Evolutionary conservation across 2,113 vertebrate species (phyloP).

Genomic region (Columba janthina): DNA sequence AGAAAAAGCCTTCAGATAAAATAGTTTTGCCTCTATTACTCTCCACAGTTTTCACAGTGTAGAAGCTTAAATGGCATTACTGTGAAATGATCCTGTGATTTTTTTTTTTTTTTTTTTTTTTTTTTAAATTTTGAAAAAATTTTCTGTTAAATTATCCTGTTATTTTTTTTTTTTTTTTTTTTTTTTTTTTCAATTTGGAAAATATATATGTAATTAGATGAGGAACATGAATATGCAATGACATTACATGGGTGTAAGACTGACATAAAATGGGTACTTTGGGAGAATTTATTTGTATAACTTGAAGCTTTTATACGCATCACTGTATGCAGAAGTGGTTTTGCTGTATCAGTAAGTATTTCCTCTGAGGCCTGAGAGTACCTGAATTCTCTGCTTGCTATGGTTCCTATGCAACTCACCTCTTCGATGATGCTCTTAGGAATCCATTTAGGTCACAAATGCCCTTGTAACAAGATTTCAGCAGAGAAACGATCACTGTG

Average conservation of each 20-base stretch:
- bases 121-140: too few species aligned
- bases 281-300: background rate
- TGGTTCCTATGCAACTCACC: background rate
- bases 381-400: rapidly evolving
- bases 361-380: background rate
- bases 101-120: background rate
- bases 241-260: background rate
- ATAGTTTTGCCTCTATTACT: background rate
- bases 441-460: background rate
- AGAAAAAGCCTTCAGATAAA: conserved; percentile 11
- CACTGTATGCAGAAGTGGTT: background rate
- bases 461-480: background rate
- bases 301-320: background rate
- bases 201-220: background rate
- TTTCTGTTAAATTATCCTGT: background rate
- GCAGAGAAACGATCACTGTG: background rate
- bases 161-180: background rate
- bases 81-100: background rate
- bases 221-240: background rate
- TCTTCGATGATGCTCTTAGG: background rate
- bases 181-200: background rate
- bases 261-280: background rate
- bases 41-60: background rate
- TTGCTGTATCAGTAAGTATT: background rate
- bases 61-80: background rate